Conservation (phyloP, 2,113 vertebrate genomes). For the Chionodraco myersi region DNA sequence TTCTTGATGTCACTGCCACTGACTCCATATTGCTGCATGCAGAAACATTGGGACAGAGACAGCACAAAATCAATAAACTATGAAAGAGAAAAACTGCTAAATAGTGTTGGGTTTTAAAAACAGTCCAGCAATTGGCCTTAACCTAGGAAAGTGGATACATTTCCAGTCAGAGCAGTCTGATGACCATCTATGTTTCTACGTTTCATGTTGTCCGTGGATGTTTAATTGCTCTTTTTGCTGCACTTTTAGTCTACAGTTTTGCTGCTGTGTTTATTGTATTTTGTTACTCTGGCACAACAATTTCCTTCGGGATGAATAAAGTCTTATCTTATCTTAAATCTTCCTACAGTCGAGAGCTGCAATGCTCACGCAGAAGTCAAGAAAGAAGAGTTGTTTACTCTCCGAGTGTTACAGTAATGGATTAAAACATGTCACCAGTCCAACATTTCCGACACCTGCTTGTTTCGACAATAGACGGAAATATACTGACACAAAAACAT, state of each 20-base stretch:
- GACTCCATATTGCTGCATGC: constrained; percentile 91
- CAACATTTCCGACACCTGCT: neutral
- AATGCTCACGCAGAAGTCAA: too few species aligned
- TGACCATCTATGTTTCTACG: too few species aligned
- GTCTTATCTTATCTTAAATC: neutral
- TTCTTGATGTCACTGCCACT: constrained; percentile 96
- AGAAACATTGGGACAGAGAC: neutral
- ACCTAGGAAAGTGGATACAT: neutral
- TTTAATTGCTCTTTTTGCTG: too few species aligned
- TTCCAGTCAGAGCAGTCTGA: neutral
- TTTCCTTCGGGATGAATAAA: too few species aligned
- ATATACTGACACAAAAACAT: neutral
- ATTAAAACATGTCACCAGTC: neutral
- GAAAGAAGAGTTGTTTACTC: too few species aligned
- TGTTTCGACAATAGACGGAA: neutral
- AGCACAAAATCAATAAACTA: neutral
- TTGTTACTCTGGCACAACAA: too few species aligned
- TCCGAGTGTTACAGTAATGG: too few species aligned
- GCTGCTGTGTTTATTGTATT: too few species aligned
- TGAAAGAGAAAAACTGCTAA: neutral
- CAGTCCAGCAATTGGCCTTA: too few species aligned
- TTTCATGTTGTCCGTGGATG: too few species aligned
- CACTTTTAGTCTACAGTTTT: too few species aligned
- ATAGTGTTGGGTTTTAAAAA: neutral
- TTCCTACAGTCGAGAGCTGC: neutral